Conservation (phyloP, 2,113 vertebrate genomes). For the Periophthalmus modestus region DNA sequence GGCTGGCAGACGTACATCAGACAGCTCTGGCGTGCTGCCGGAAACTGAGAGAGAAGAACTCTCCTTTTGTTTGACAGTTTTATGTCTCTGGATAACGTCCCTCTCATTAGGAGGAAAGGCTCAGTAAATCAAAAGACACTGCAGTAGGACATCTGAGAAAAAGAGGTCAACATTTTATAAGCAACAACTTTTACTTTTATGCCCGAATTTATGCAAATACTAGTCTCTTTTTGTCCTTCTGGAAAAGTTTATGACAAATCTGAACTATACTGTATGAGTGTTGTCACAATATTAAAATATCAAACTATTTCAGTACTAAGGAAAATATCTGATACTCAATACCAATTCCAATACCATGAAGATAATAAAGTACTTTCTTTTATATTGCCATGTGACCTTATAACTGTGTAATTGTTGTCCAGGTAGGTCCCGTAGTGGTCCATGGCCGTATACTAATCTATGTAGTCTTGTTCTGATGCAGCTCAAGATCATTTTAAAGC, state of each 20-base stretch:
- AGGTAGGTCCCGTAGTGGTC: too few species aligned
- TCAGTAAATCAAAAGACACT: background rate
- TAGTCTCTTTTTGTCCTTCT: background rate
- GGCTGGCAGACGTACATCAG: slow-evolving; percentile 3
- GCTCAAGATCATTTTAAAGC: too few species aligned
- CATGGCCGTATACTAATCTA: too few species aligned
- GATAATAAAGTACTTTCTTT: too few species aligned
- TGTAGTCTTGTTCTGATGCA: too few species aligned
- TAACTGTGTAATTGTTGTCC: too few species aligned
- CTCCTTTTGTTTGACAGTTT: slow-evolving; percentile 10
- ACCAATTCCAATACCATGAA: too few species aligned
- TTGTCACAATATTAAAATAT: too few species aligned
- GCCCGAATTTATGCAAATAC: background rate
- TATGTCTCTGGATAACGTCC: slow-evolving; percentile 5
- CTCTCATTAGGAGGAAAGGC: slow-evolving; percentile 3
- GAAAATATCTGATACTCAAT: too few species aligned
- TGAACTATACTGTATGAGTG: background rate
- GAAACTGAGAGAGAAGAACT: slow-evolving; percentile 3
- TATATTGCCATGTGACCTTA: too few species aligned
- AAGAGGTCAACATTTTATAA: background rate
- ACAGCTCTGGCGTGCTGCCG: background rate
- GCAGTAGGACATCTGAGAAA: background rate
- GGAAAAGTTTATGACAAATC: background rate
- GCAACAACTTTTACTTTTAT: background rate
- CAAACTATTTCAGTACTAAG: too few species aligned